These are phyloP conservation scores for Phalloptychus januarius DNA, from an alignment of 2,797 vertebrate genomes.

Conservation along the genomic window DNA sequence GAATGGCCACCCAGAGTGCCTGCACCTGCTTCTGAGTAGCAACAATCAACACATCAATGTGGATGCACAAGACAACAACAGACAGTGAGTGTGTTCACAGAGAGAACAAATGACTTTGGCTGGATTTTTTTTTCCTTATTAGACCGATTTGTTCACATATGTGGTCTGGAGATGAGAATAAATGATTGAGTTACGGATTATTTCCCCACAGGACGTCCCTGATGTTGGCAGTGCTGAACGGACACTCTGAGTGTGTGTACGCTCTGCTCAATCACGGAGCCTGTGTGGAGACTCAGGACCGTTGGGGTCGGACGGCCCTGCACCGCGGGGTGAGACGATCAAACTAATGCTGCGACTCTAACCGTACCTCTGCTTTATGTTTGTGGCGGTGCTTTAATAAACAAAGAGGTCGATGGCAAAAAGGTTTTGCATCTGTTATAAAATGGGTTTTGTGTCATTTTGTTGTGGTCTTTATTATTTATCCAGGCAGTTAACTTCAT, in stretches of 20 bases:
- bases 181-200: background rate
- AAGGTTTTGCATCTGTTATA: background rate
- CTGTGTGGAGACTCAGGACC: slow-evolving; percentile 91
- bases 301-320: slow-evolving; percentile 92
- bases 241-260: slow-evolving; percentile 93
- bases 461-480: background rate
- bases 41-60: slow-evolving; percentile 88
- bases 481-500: background rate
- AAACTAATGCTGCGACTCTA: background rate
- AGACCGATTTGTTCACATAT: background rate
- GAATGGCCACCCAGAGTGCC: slow-evolving; percentile 94
- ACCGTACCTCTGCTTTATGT: background rate
- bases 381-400: background rate
- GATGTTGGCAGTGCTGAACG: slow-evolving; percentile 94
- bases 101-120: background rate
- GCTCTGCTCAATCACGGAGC: slow-evolving; percentile 93
- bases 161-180: slow-evolving; percentile 2
- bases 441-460: background rate
- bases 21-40: slow-evolving; percentile 91
- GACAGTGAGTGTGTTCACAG: slow-evolving; percentile 87
- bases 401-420: background rate
- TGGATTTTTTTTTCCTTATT: background rate
- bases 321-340: slow-evolving; percentile 88
- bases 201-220: slow-evolving; percentile 86
- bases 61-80: slow-evolving; percentile 90